phyloP scores from a whole-genome alignment of 2,888 invertebrate genomes.

The Buathra laborator region DNA sequence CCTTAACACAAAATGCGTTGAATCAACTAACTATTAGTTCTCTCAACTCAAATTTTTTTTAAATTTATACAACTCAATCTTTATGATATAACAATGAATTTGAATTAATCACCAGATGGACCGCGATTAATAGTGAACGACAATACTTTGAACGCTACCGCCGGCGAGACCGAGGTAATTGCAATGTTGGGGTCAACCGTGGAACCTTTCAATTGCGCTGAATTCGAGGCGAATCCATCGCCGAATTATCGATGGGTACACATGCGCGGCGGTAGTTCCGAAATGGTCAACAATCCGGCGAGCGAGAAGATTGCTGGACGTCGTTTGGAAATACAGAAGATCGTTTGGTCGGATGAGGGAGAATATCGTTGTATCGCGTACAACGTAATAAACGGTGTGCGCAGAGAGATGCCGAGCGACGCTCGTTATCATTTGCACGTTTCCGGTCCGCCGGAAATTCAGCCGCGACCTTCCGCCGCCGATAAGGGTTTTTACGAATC shows the following conservation, averaged over 20 bases:
- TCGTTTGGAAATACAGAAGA: slow-evolving; percentile 85
- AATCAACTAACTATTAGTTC: neutral
- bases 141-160: slow-evolving; percentile 77
- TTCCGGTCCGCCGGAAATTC: slow-evolving; percentile 83
- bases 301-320: slow-evolving; percentile 77
- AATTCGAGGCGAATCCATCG: slow-evolving; percentile 86
- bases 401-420: slow-evolving; percentile 80
- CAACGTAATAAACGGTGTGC: slow-evolving; percentile 86
- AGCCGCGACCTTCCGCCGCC: slow-evolving; percentile 76
- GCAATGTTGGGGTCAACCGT: slow-evolving; percentile 85
- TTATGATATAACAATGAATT: neutral
- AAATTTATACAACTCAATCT: neutral
- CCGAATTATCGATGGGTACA: slow-evolving; percentile 86
- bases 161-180: slow-evolving; percentile 77
- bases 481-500: slow-evolving; percentile 81
- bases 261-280: slow-evolving; percentile 80
- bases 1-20: too few species aligned
- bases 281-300: slow-evolving; percentile 81
- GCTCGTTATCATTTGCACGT: slow-evolving; percentile 80
- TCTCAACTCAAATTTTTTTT: neutral
- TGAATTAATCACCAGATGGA: slow-evolving; percentile 82
- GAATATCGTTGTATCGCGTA: slow-evolving; percentile 87
- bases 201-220: slow-evolving; percentile 86
- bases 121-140: slow-evolving; percentile 80
- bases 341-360: slow-evolving; percentile 87